Percentiles rank a stretch among this genome's conserved stretches.
Evolutionary conservation across 2,113 vertebrate genomes (phyloP).

Genomic region (Upupa epops): DNA sequence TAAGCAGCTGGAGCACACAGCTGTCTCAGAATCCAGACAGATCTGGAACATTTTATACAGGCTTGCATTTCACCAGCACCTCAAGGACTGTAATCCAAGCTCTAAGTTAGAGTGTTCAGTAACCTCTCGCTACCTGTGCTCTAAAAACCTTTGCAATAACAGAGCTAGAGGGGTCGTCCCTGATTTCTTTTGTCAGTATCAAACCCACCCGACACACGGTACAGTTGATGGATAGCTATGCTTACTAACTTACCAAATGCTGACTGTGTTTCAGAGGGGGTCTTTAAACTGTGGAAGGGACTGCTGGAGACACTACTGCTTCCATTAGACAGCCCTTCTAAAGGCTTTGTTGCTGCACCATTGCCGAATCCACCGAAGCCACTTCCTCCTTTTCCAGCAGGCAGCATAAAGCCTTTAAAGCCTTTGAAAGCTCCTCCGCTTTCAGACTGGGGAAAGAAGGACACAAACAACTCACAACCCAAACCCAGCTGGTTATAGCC

Average conservation of each 20-base stretch:
- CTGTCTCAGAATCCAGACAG: neutral
- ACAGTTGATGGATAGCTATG: neutral
- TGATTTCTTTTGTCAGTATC: neutral
- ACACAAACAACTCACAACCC: neutral
- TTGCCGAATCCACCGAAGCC: slow-evolving; percentile 83
- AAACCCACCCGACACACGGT: neutral
- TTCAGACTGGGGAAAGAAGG: slow-evolving; percentile 75
- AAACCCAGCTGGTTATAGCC: no score
- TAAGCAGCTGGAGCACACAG: neutral
- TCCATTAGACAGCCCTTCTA: slow-evolving; percentile 84
- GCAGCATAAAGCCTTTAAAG: slow-evolving; percentile 84
- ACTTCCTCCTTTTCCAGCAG: slow-evolving; percentile 64
- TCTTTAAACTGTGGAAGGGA: slow-evolving; percentile 68
- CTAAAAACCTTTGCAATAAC: neutral
- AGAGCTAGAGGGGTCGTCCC: neutral
- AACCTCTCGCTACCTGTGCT: neutral
- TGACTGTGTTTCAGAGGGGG: slow-evolving; percentile 41
- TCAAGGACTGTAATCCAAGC: neutral
- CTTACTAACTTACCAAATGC: slow-evolving; percentile 78
- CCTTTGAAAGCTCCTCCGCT: slow-evolving; percentile 87
- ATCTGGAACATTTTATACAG: neutral
- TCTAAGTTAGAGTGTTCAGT: neutral
- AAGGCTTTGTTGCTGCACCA: slow-evolving; percentile 76
- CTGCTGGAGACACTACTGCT: slow-evolving; percentile 54
- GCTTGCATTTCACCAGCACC: neutral